A percentile compares a stretch with the other conserved stretches of the same genome.
phyloP scores from a whole-genome alignment of 2,113 vertebrate species.

The Dicaeum eximium region DNA sequence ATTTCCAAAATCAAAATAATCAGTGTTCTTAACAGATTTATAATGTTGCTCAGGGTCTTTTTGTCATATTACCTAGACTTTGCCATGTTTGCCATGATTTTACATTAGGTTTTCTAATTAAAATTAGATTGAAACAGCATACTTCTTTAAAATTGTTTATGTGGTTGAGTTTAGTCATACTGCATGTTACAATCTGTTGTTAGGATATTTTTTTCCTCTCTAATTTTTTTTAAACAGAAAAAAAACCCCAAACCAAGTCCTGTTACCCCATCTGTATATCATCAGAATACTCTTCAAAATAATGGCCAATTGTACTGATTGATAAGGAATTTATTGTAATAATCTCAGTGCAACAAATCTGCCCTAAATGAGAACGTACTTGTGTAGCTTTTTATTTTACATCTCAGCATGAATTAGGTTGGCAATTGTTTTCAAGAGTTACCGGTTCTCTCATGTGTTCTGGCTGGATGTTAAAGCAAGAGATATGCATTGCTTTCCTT shows the following conservation, averaged over 20 bases:
- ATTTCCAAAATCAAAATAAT: slow-evolving; percentile 45
- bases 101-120: slow-evolving; percentile 40
- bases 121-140: background rate
- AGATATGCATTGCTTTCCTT: background rate
- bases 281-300: slow-evolving; percentile 34
- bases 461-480: background rate
- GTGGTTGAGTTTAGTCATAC: slow-evolving; percentile 9
- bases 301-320: background rate
- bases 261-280: background rate
- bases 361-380: background rate
- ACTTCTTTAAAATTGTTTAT: slow-evolving; percentile 24
- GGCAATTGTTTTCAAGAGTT: slow-evolving; percentile 31
- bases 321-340: slow-evolving; percentile 13
- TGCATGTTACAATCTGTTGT: slow-evolving; percentile 9
- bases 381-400: background rate
- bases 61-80: slow-evolving; percentile 15
- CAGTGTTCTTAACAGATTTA: slow-evolving; percentile 50
- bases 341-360: background rate
- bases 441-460: background rate
- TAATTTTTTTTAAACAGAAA: background rate
- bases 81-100: slow-evolving; percentile 40
- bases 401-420: background rate
- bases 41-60: slow-evolving; percentile 45
- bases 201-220: background rate
- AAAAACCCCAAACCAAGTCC: background rate